These are phyloP conservation scores for Chalcosyrphus nemorum DNA, from an alignment of 2,888 invertebrate species.

Conservation along the genomic window DNA sequence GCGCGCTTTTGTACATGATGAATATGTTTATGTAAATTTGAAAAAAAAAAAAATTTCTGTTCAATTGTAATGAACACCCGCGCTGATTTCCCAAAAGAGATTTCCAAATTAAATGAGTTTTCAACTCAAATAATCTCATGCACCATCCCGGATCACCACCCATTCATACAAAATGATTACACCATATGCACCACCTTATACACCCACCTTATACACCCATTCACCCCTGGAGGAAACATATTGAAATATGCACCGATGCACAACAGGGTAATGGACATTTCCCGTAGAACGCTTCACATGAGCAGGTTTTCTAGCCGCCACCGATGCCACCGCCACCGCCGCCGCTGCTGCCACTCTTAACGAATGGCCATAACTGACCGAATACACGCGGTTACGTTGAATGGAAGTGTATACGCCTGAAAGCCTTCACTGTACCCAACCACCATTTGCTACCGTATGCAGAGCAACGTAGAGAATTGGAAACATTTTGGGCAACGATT, in stretches of 20 bases:
- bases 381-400: conserved; percentile 47
- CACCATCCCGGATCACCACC: neutral
- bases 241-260: conserved; percentile 40
- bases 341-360: neutral
- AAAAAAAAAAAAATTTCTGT: too few relatives aligned
- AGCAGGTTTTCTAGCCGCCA: neutral
- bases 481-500: conserved; percentile 55
- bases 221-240: conserved; percentile 1
- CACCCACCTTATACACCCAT: neutral
- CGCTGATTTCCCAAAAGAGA: conserved; percentile 22
- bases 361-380: conserved; percentile 52
- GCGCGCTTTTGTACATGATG: conserved; percentile 8
- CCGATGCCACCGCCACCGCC: neutral
- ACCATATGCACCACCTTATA: neutral
- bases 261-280: neutral
- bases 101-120: conserved; percentile 49
- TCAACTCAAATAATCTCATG: neutral
- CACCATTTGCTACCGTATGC: neutral
- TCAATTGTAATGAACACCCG: neutral
- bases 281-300: conserved; percentile 1
- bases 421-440: conserved; percentile 2
- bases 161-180: neutral
- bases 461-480: conserved; percentile 7
- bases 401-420: conserved; percentile 25
- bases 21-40: too few relatives aligned